Percentiles rank a stretch among this genome's conserved stretches.
Evolutionary conservation across 2,113 vertebrate species (phyloP).

Genomic region (Centropus unirufus): DNA sequence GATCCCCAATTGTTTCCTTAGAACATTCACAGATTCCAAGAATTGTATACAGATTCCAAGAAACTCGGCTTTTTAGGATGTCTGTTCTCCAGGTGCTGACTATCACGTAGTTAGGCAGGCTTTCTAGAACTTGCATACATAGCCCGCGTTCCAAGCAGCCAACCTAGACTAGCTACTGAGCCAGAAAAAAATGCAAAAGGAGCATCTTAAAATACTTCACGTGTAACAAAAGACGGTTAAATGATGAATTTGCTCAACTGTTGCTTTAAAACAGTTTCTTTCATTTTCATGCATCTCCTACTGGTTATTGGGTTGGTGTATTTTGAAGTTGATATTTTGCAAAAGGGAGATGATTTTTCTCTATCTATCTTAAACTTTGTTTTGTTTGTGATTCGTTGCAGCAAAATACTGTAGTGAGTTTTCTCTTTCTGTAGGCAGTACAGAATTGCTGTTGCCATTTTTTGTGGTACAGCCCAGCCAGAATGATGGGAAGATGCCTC

Average conservation of each 20-base stretch:
- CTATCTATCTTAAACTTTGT: background rate
- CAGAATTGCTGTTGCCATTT: background rate
- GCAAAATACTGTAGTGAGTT: background rate
- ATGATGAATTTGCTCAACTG: background rate
- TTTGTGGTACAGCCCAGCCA: background rate
- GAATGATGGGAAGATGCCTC: background rate
- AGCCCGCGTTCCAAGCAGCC: background rate
- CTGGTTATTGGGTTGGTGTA: background rate
- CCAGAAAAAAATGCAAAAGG: background rate
- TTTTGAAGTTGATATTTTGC: background rate
- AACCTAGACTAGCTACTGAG: background rate
- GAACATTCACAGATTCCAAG: background rate
- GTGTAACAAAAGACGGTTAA: background rate
- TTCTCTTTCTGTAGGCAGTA: background rate
- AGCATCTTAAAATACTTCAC: background rate
- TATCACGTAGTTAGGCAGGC: rapidly evolving
- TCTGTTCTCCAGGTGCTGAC: background rate
- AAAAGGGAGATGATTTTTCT: background rate
- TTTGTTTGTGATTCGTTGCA: background rate
- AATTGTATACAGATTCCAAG: background rate
- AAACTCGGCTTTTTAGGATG: background rate
- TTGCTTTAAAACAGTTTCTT: background rate
- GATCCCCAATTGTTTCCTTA: background rate
- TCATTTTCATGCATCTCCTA: background rate
- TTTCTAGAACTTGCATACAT: rapidly evolving